phyloP scores from a whole-genome alignment of 2,888 invertebrate genomes.

The Notodonta ziczac region DNA sequence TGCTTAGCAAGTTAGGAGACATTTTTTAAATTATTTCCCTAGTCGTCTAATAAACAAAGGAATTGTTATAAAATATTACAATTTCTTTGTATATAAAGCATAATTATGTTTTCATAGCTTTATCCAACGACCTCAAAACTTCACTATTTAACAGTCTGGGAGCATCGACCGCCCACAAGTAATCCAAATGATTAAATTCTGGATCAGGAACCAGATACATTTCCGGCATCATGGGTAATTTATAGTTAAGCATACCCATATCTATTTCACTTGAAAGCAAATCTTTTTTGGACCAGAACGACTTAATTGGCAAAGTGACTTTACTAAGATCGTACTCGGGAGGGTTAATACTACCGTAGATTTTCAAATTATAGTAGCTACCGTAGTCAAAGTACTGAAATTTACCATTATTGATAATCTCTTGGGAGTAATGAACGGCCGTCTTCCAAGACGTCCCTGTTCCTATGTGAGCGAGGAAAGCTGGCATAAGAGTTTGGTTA shows the following conservation, averaged over 20 bases:
- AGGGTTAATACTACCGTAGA: constrained; percentile 84
- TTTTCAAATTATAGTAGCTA: constrained; percentile 72
- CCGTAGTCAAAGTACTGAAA: constrained; percentile 90
- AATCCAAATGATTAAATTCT: constrained; percentile 90
- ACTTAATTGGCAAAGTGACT: constrained; percentile 84
- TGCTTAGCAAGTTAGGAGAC: too few relatives aligned
- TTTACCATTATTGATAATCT: constrained; percentile 77
- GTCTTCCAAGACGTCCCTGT: constrained; percentile 91
- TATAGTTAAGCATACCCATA: constrained; percentile 75
- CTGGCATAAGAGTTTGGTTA: constrained; percentile 88
- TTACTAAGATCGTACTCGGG: constrained; percentile 86
- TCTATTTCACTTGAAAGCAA: constrained; percentile 88
- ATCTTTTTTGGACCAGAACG: constrained; percentile 89
- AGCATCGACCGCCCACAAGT: constrained; percentile 87
- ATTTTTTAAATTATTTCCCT: too few relatives aligned
- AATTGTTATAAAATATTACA: too few relatives aligned
- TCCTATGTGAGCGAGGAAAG: constrained; percentile 88
- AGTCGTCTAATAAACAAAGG: too few relatives aligned
- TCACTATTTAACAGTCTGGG: constrained; percentile 83
- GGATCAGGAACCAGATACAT: constrained; percentile 83
- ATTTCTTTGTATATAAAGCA: too few relatives aligned
- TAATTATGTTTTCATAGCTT: constrained; percentile 14
- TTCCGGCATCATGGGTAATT: constrained; percentile 76
- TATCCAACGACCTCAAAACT: constrained; percentile 61
- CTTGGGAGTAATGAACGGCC: constrained; percentile 88